Base-by-base conservation (phyloP, 1,140 invertebrate species). In the Papilio polyxenes region DNA sequence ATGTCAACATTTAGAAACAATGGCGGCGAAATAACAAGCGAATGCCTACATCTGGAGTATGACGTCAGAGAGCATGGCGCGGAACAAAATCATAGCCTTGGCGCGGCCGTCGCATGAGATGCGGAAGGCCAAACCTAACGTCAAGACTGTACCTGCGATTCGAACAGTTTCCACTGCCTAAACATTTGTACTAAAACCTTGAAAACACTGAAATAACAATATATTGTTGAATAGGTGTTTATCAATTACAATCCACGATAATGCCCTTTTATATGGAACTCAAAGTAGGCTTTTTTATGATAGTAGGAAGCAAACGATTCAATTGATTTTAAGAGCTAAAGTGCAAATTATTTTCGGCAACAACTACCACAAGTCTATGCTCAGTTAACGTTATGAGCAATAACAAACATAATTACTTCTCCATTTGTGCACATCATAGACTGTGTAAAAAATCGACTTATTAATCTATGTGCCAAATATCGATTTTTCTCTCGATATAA, bases 61-160 rank as follows among this genome's bases (percentile, higher is more conserved):
- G 87, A 92, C 91, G 91, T 93, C 90, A 92, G 83, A 83, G 83
- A 85, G 87, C 84, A 87, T 84, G 88, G 86, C 89, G 87, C 88
- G 88, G 89, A 91, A 92, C 91, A 89, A 90, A 92, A 90, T 91
- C 82, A 83, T 89, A 90, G 89, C 92, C 92, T 93, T 93, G 92
- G 87, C 87, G 82, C 81, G 82, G 84, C 85, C 82, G 85, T 86
- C 86, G 87, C 85, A 90, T 88, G 85, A 85, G 86, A 84, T 69
- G 69, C 74, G 62, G 81, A 82, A 87, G 84, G 86, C 82, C 48
- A 79, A 17, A 72, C 81, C 53, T 83, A 85, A 76, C 48, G 40
- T 49, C 74, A 75, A 74, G 78, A 83, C 72, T 62, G 15, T 84
- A 37, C 65, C 65, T 37, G 5, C 31, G 65, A 37, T 17, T 15